These are phyloP conservation scores for Myripristis jacobus DNA, from an alignment of 2,797 vertebrate species.

Conservation along the genomic window DNA sequence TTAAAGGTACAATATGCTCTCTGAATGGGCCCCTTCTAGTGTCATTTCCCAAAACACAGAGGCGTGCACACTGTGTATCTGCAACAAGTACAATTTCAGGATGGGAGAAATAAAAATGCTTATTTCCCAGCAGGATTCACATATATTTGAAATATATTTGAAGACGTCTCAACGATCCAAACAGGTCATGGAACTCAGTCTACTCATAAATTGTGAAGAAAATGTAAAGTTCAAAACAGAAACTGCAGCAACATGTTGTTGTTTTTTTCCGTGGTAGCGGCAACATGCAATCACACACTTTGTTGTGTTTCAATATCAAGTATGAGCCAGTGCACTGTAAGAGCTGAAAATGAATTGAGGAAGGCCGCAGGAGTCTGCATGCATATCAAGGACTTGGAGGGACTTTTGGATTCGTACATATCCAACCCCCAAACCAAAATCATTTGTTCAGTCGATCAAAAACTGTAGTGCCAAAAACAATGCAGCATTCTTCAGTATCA, in stretches of 20 bases:
- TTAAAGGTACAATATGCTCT: slow-evolving; percentile 71
- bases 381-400: background rate
- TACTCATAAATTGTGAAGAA: background rate
- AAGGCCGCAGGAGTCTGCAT: slow-evolving; percentile 44
- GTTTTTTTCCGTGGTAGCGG: no score
- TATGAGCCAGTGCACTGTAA: slow-evolving; percentile 12
- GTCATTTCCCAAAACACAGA: slow-evolving; percentile 61
- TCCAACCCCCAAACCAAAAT: slow-evolving; percentile 50
- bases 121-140: slow-evolving; percentile 19
- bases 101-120: slow-evolving; percentile 10
- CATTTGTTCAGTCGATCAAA: slow-evolving; percentile 60
- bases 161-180: slow-evolving; percentile 2
- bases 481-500: slow-evolving; percentile 45
- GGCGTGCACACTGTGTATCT: slow-evolving; percentile 21
- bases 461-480: slow-evolving; percentile 57
- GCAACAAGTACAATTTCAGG: slow-evolving; percentile 8
- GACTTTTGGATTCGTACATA: slow-evolving; percentile 40
- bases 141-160: slow-evolving; percentile 22
- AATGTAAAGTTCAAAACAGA: background rate
- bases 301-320: slow-evolving; percentile 12
- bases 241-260: background rate
- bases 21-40: slow-evolving; percentile 65
- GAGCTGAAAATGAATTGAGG: slow-evolving; percentile 44
- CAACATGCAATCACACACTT: background rate
- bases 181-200: slow-evolving; percentile 2